Percentiles rank a stretch among this genome's conserved stretches.
phyloP scores from a whole-genome alignment of 2,888 invertebrate species.

The Muschampia plurimacula region DNA sequence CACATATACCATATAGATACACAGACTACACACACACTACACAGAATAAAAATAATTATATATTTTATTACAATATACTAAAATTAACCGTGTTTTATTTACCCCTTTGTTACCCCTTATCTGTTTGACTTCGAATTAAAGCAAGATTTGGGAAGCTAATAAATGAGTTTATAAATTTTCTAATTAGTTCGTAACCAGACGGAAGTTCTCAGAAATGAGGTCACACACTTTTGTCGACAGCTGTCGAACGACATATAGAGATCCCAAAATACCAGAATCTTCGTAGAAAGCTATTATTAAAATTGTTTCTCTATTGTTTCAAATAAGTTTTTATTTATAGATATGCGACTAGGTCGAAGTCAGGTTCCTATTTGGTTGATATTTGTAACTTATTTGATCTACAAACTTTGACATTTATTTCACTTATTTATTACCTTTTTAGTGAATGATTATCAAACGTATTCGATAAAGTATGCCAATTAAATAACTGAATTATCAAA shows the following conservation, averaged over 20 bases:
- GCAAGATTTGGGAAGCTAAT: conserved; percentile 1
- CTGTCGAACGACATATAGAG: conserved; percentile 74
- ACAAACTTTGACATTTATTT: no score
- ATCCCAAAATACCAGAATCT: conserved; percentile 65
- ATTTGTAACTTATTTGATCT: background rate
- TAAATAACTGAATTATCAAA: background rate
- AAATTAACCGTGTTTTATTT: no score
- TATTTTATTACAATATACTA: no score
- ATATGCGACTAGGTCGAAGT: background rate
- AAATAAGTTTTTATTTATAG: conserved; percentile 35
- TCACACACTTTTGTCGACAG: conserved; percentile 57
- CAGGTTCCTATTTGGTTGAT: background rate
- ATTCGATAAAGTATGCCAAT: background rate
- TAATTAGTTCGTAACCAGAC: conserved; percentile 25
- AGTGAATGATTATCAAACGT: no score
- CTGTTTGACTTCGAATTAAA: background rate
- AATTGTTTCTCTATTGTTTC: conserved; percentile 35
- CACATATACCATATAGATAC: no score
- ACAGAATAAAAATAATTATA: no score
- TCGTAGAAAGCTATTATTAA: conserved; percentile 34
- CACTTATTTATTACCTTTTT: no score
- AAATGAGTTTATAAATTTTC: conserved; percentile 12
- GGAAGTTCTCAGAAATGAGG: conserved; percentile 42
- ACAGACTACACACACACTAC: no score
- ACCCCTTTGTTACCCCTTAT: no score